phyloP scores from a whole-genome alignment of 2,797 vertebrate genomes.

The Falco peregrinus region DNA sequence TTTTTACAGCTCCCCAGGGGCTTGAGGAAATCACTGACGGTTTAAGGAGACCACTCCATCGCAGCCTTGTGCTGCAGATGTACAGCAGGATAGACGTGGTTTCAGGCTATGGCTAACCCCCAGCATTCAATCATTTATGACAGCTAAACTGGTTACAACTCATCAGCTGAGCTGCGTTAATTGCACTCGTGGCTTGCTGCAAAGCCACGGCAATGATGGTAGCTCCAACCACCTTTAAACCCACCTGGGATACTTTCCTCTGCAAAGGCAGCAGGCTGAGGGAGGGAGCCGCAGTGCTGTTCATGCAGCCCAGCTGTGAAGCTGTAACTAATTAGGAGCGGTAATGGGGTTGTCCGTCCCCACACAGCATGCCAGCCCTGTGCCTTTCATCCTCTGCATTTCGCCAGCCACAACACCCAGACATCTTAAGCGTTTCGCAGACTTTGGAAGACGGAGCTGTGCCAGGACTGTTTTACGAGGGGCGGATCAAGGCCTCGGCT shows the following conservation, averaged over 20 bases:
- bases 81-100: fast-evolving
- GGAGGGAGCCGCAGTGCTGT: fast-evolving
- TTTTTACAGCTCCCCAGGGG: neutral
- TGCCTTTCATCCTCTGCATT: neutral
- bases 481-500: neutral
- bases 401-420: neutral
- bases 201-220: neutral
- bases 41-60: neutral
- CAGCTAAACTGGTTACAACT: neutral
- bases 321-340: neutral
- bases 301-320: neutral
- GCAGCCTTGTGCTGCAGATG: neutral
- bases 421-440: neutral
- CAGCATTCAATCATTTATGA: neutral
- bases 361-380: neutral
- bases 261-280: neutral
- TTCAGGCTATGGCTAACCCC: neutral
- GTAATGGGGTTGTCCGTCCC: neutral
- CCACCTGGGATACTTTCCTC: neutral
- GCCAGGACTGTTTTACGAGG: neutral
- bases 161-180: neutral
- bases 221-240: neutral
- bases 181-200: neutral
- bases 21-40: neutral
- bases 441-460: neutral